These are phyloP conservation scores for Xenus cinereus DNA, from an alignment of 2,113 vertebrate species.

Conservation along the genomic window DNA sequence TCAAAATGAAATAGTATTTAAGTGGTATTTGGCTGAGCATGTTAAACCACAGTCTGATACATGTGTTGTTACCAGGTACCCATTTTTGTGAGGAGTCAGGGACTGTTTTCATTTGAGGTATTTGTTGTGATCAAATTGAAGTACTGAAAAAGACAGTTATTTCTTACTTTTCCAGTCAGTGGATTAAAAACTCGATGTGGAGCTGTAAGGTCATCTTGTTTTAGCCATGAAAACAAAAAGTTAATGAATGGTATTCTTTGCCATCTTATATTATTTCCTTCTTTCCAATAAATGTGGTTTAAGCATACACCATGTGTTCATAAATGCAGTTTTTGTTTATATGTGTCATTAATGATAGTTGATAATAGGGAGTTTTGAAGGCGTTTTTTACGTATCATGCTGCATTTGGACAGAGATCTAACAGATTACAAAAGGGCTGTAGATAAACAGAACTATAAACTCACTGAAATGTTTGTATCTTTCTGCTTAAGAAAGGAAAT, in stretches of 20 bases:
- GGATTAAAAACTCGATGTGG: background rate
- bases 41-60: background rate
- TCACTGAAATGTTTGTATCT: background rate
- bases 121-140: background rate
- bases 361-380: background rate
- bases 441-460: slow-evolving; percentile 29
- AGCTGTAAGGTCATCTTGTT: background rate
- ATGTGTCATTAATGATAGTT: background rate
- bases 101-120: background rate
- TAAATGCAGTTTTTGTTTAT: slow-evolving; percentile 34
- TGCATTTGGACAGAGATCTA: slow-evolving; percentile 30
- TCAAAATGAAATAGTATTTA: background rate
- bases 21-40: background rate
- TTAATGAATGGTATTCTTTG: background rate
- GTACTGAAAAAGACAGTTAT: background rate
- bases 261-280: background rate
- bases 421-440: background rate
- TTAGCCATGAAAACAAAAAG: background rate
- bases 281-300: background rate
- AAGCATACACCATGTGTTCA: background rate
- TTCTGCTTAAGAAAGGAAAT: slow-evolving; percentile 41
- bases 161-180: background rate
- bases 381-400: background rate
- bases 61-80: background rate
- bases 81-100: background rate